Conservation (phyloP, 1,140 invertebrate species). For the Xylocopa sonorina region DNA sequence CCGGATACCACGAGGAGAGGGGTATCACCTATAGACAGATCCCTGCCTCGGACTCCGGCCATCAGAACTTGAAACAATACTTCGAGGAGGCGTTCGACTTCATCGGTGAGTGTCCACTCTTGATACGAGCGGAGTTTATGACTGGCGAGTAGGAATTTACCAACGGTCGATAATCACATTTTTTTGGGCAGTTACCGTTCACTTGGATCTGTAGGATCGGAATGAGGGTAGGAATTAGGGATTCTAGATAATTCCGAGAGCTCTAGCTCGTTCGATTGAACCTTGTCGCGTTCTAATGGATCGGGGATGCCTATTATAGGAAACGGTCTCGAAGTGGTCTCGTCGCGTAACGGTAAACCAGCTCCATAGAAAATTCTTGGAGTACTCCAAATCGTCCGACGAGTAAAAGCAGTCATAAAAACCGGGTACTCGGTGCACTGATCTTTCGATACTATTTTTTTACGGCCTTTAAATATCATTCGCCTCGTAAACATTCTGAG, state of each 20-base stretch:
- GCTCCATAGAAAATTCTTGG: neutral
- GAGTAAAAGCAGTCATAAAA: neutral
- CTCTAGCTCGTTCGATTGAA: neutral
- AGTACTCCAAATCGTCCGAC: neutral
- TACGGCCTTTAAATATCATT: too few species aligned
- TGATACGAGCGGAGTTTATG: too few species aligned
- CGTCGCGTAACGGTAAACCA: neutral
- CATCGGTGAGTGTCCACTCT: slow-evolving; percentile 86
- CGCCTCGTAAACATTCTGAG: too few species aligned
- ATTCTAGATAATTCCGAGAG: neutral
- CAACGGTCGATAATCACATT: neutral
- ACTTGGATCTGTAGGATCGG: neutral
- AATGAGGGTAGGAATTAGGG: neutral
- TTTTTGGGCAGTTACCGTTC: neutral
- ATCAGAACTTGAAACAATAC: slow-evolving; percentile 95
- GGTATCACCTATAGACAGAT: slow-evolving; percentile 92
- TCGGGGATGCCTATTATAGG: neutral
- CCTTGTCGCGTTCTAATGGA: neutral
- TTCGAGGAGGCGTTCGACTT: slow-evolving; percentile 95
- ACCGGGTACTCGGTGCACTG: neutral
- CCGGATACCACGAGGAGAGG: slow-evolving; percentile 86
- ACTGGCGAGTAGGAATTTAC: neutral
- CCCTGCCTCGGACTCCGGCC: slow-evolving; percentile 91
- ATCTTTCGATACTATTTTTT: too few species aligned
- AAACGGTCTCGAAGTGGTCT: neutral